Conservation (phyloP, 2,888 invertebrate genomes). For the Conomelus anceps region DNA sequence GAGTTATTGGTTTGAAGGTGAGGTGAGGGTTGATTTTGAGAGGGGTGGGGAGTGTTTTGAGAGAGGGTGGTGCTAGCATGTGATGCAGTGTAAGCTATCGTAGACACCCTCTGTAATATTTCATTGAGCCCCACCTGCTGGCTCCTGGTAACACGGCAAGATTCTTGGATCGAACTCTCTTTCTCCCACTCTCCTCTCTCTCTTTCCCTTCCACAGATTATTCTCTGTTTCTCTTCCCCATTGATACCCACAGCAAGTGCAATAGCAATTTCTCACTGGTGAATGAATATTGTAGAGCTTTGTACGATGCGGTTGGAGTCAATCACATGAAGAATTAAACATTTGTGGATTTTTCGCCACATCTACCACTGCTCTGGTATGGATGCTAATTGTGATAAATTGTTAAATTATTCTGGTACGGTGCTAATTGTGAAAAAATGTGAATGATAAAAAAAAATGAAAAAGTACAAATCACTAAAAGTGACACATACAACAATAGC, state of each 20-base stretch:
- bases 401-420: too few relatives aligned
- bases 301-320: background rate
- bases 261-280: background rate
- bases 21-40: background rate
- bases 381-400: too few relatives aligned
- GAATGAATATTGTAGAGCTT: background rate
- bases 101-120: conserved; percentile 19
- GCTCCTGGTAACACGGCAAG: background rate
- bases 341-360: background rate
- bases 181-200: background rate
- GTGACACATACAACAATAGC: too few relatives aligned
- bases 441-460: too few relatives aligned
- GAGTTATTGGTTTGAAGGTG: background rate
- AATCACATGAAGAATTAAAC: background rate
- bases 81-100: conserved; percentile 16
- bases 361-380: too few relatives aligned
- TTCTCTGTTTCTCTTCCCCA: background rate
- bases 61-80: background rate
- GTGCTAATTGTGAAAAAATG: too few relatives aligned
- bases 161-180: background rate
- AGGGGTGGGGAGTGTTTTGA: background rate
- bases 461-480: too few relatives aligned
- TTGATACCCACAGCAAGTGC: background rate
- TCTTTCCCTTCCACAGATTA: background rate
- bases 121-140: conserved; percentile 10